Base-by-base conservation (phyloP, 2,888 invertebrate genomes). In the Platynereis dumerilii region DNA sequence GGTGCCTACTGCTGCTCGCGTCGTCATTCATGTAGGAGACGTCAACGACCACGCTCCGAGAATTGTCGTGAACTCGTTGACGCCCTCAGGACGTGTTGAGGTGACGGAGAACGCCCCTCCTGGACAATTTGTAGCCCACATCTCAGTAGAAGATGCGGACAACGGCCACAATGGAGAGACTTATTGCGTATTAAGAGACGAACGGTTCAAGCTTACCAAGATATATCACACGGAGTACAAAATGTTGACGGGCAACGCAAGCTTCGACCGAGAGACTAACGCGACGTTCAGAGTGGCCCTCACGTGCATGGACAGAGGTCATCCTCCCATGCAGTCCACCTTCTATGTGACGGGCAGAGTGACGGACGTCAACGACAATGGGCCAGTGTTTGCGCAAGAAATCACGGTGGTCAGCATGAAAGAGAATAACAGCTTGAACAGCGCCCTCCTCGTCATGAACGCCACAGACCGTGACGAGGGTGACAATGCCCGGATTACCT, bases 181-280 rank as follows among this genome's bases (percentile, higher is more conserved):
- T 20, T 39, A 53, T 27, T 62, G 62, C 27, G 53, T 62, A n/a
- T 39, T 62, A 17, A 29, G 54, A 24, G 56, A 56, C 20, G 53
- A 56, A 10, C 39, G 45, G 2, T 60, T 60, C 26, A 20, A 20
- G 3, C 29, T 60, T 5, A 22, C 28, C n/a, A 45, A 54, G 39
- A 42, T 62, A 1, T 56, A 56, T 42, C 29, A 28, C 17, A 57
- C 39, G 5, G 59, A 64, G 54, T 59, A 64, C 53, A 57, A 52
- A 29, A 58, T 60, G 17, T 44, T 10, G 10, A 58, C 59, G 17
- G 29, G 44, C 17, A 28, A 53, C 27, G 39, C 56, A 1, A 17
- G 10, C 15, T 60, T 64, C 20, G 65, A 64, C 65, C 42, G 65
- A 29, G 65, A 64, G 27, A 42, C n/a, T 3, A 56, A 60, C 24